Evolutionary conservation across 1,140 invertebrate genomes (phyloP).

Genomic region (Proctacanthus coquilletti): DNA sequence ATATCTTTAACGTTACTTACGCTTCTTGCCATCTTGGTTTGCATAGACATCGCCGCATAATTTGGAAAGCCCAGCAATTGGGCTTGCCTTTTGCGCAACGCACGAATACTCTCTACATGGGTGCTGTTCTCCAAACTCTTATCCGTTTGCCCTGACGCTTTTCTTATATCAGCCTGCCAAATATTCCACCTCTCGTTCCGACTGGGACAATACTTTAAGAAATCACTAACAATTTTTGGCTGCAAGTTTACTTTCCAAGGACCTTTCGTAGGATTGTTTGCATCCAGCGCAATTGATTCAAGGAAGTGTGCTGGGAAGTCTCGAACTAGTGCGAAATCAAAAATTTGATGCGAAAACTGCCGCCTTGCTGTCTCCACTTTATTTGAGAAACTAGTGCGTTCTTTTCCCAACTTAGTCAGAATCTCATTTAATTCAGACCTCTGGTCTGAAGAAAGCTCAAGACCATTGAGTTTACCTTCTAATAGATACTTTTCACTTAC

Average conservation of each 20-base stretch:
- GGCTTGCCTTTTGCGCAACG: conserved; percentile 50
- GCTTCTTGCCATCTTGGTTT: conserved; percentile 83
- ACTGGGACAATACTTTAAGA: conserved; percentile 71
- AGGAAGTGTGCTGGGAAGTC: conserved; percentile 61
- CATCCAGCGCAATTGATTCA: conserved; percentile 45
- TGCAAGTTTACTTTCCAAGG: conserved; percentile 68
- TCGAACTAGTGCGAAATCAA: conserved; percentile 43
- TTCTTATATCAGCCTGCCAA: conserved; percentile 58
- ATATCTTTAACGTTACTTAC: conserved; percentile 61
- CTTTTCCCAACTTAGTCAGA: conserved; percentile 35
- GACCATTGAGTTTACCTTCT: conserved; percentile 67
- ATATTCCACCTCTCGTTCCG: conserved; percentile 59
- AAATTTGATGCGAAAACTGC: conserved; percentile 48
- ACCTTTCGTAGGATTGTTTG: conserved; percentile 41
- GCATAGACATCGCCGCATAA: conserved; percentile 77
- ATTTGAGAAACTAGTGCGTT: conserved; percentile 40
- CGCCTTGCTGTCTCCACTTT: conserved; percentile 45
- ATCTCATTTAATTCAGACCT: conserved; percentile 31
- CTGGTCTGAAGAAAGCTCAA: conserved; percentile 35
- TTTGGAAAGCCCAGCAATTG: conserved; percentile 60
- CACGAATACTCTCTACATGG: conserved; percentile 61
- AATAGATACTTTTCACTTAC: conserved; percentile 61
- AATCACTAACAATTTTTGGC: conserved; percentile 50
- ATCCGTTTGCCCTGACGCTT: conserved; percentile 49
- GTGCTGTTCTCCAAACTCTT: conserved; percentile 52